Evolutionary conservation across 2,113 vertebrate species (phyloP), one percentile per base, ranked within the genome.

Genomic region (Amphilophus citrinellus): DNA sequence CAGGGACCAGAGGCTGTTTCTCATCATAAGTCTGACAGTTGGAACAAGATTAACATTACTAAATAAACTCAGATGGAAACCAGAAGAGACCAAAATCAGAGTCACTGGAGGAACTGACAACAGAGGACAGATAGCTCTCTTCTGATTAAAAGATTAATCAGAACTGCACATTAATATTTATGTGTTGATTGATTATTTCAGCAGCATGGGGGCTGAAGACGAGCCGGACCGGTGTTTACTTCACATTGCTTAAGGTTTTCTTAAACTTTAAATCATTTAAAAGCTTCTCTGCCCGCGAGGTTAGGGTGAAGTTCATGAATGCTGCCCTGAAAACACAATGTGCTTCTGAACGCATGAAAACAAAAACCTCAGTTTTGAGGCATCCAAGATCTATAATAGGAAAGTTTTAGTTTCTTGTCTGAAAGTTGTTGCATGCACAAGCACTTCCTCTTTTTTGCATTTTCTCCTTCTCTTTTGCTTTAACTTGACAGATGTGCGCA

Each of bases 31-130:
- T 32, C 44, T 73, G 66, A 73, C 66, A 53, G 44, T 17, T 53
- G 66, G 44, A 53, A 73, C 66, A 53, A 73, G 44, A 73, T 73
- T 71, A 73, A 53, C 66, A 47, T 73, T 73, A 73, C 1, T 20
- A 73, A 73, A 73, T 53, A 73, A 73, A 73, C 44, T 73, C 66
- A 53, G 66, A n/a, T 24, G 20, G 17, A 73, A 73, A 73, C 66
- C 66, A 73, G 66, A 53, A 73, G 66, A 73, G 17, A 53, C 66
- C 44, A 73, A 73, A 73, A 73, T 73, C 66, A 73, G 66, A 32
- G 27, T 32, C 44, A 53, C 44, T 20, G 66, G 66, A 53, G 66
- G 27, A 53, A 53, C 27, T 73, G 66, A 53, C 44, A 53, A 44
- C 66, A 73, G 10, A 73, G 24, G 44, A 32, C 4, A 10, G 44